These are phyloP conservation scores for Cephonodes hylas DNA, from an alignment of 2,888 invertebrate genomes.

Conservation along the genomic window DNA sequence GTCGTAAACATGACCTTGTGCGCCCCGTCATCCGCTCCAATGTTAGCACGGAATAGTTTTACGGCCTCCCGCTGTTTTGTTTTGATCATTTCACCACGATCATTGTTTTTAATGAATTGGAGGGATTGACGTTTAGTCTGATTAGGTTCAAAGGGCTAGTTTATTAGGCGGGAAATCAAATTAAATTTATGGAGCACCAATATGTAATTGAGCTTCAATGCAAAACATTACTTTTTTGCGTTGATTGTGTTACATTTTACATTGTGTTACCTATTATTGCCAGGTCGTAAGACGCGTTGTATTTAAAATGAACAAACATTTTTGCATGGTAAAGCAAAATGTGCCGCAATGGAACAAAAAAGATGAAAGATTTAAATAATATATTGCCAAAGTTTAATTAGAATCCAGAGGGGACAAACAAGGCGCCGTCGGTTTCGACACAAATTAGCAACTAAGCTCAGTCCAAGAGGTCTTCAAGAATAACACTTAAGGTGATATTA, in stretches of 20 bases:
- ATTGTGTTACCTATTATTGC: no score
- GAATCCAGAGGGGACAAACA: not conserved
- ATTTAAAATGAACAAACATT: no score
- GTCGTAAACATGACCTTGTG: constrained; percentile 12
- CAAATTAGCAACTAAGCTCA: constrained; percentile 73
- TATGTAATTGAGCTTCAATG: no score
- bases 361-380: not conserved
- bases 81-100: no score
- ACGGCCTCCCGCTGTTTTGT: not conserved
- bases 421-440: constrained; percentile 19
- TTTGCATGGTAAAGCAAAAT: not conserved
- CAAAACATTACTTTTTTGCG: no score
- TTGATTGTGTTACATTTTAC: no score
- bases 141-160: no score
- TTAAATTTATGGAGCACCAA: no score
- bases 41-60: not conserved
- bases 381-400: not conserved
- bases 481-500: constrained; percentile 78
- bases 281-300: no score
- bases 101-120: no score
- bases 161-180: no score
- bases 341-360: not conserved
- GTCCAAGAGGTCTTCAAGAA: constrained; percentile 65
- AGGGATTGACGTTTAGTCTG: no score
- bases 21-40: not conserved